Evolutionary conservation across 1,140 invertebrate species (phyloP).

Genomic region (Drosophila erecta): DNA sequence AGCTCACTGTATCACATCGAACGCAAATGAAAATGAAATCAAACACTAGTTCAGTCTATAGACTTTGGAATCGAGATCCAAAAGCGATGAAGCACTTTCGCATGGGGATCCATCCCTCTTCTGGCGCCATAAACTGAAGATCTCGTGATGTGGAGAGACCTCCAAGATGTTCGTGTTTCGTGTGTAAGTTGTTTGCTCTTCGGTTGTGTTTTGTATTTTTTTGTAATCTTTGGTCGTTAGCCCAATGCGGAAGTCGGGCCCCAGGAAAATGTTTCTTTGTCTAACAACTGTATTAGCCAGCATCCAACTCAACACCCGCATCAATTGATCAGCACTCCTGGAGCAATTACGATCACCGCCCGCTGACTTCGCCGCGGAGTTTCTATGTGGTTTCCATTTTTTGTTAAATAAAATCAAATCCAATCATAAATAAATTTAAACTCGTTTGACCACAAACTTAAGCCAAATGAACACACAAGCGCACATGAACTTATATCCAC

Average conservation of each 20-base stretch:
- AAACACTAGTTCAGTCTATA: conserved; percentile 27
- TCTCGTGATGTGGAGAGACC: conserved; percentile 31
- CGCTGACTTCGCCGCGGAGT: conserved; percentile 62
- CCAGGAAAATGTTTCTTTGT: conserved; percentile 61
- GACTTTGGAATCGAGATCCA: conserved; percentile 19
- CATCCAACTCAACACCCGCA: conserved; percentile 30
- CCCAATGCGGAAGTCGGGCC: conserved; percentile 66
- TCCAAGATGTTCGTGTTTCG: conserved; percentile 46
- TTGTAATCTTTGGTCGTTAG: conserved; percentile 27
- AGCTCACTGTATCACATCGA: conserved; percentile 47
- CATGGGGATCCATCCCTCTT: conserved; percentile 32
- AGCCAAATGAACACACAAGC: conserved; percentile 34
- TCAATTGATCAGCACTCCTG: conserved; percentile 51
- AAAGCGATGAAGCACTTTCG: conserved; percentile 27
- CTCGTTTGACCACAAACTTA: conserved; percentile 74
- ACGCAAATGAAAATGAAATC: conserved; percentile 22
- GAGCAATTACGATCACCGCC: conserved; percentile 74
- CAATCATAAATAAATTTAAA: conserved; percentile 83
- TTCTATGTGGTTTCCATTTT: conserved; percentile 6
- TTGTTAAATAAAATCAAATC: conserved; percentile 80
- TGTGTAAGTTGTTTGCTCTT: conserved; percentile 32
- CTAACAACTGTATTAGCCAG: conserved; percentile 77
- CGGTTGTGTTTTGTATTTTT: conserved; percentile 19
- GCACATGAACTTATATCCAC: conserved; percentile 53
- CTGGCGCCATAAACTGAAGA: conserved; percentile 3